These are phyloP conservation scores for Labroides dimidiatus DNA, from an alignment of 2,797 vertebrate species.

Conservation along the genomic window DNA sequence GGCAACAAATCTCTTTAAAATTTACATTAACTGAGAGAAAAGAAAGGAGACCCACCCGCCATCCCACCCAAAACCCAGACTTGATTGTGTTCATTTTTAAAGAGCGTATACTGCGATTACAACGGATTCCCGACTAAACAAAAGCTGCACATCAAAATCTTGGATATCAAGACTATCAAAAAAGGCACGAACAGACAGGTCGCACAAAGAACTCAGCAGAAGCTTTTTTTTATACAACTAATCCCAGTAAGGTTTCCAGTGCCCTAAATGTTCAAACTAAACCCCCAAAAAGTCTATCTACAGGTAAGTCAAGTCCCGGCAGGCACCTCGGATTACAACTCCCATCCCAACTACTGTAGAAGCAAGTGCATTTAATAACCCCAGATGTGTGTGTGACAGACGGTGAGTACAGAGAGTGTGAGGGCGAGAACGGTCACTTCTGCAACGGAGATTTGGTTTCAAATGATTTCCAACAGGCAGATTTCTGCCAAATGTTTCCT, in stretches of 20 bases:
- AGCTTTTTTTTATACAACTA: constrained; percentile 84
- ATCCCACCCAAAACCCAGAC: constrained; percentile 30
- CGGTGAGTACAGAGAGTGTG: constrained; percentile 28
- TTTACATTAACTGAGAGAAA: constrained; percentile 76
- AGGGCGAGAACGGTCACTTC: constrained; percentile 39
- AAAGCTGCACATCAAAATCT: constrained; percentile 85
- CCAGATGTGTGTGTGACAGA: constrained; percentile 33
- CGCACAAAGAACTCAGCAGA: constrained; percentile 83
- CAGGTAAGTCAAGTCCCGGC: constrained; percentile 72
- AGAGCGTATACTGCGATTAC: constrained; percentile 81
- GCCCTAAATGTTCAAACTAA: constrained; percentile 57
- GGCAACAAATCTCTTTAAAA: constrained; percentile 80
- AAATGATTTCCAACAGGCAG: constrained; percentile 1
- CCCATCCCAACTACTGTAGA: constrained; percentile 58
- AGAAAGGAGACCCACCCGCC: constrained; percentile 45
- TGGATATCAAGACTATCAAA: constrained; percentile 84
- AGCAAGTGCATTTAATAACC: constrained; percentile 70
- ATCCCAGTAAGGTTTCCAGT: constrained; percentile 71
- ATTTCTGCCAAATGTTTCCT: too few species aligned
- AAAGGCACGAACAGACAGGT: constrained; percentile 87
- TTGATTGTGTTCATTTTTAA: constrained; percentile 76
- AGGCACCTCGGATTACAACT: constrained; percentile 73
- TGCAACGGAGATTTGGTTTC: constrained; percentile 26
- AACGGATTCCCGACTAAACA: constrained; percentile 80
- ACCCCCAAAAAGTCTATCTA: constrained; percentile 59